Percentiles rank a stretch among this genome's conserved stretches.
These are phyloP conservation scores for Nematostella vectensis DNA, from an alignment of 92 coral and sea anemone genomes.

Conservation along the genomic window DNA sequence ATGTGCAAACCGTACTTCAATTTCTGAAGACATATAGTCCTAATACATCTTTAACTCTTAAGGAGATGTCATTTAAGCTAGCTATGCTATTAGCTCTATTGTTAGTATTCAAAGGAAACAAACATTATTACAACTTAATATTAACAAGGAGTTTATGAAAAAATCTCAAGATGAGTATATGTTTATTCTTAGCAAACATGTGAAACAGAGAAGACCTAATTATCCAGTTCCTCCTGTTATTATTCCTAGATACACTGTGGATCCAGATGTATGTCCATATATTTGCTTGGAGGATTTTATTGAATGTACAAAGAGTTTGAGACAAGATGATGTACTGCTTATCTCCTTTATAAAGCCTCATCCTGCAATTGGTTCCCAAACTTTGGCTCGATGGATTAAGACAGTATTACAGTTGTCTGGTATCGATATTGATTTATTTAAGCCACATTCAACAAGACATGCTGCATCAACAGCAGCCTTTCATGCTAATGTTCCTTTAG, in stretches of 20 bases:
- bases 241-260: slow-evolving; percentile 37
- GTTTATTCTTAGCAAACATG: slow-evolving; percentile 39
- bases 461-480: slow-evolving; percentile 55
- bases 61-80: slow-evolving; percentile 25
- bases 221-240: slow-evolving; percentile 38
- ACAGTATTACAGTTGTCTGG: slow-evolving; percentile 16
- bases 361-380: slow-evolving; percentile 10
- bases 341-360: slow-evolving; percentile 37
- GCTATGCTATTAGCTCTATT: slow-evolving; percentile 37
- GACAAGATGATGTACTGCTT: slow-evolving; percentile 34
- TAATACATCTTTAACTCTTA: slow-evolving; percentile 23
- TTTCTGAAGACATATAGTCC: slow-evolving; percentile 26
- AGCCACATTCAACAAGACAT: slow-evolving; percentile 61
- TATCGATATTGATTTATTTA: slow-evolving; percentile 29
- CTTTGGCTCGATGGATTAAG: slow-evolving; percentile 12
- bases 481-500: slow-evolving; percentile 33
- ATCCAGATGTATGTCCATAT: slow-evolving; percentile 41
- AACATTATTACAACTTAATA: slow-evolving; percentile 29
- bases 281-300: slow-evolving; percentile 42
- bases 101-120: slow-evolving; percentile 40
- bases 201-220: slow-evolving; percentile 45
- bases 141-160: slow-evolving; percentile 14
- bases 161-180: slow-evolving; percentile 25
- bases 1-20: slow-evolving; percentile 27
- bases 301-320: slow-evolving; percentile 23